Percentiles rank a stretch among this genome's conserved stretches.
Evolutionary conservation across 2,888 invertebrate species (phyloP).

Genomic region (Cacoxenus indagator): DNA sequence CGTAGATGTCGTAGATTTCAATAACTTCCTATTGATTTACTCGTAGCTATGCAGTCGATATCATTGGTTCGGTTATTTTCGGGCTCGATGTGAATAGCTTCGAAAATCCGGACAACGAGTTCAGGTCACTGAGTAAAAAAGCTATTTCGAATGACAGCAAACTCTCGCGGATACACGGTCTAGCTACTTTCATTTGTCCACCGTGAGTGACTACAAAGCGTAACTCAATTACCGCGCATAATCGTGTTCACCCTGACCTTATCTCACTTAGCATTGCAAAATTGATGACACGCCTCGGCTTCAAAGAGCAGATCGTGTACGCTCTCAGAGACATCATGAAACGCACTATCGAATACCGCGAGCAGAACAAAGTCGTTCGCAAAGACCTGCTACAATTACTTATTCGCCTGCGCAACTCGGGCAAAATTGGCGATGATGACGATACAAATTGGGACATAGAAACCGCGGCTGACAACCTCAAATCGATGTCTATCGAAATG

Average conservation of each 20-base stretch:
- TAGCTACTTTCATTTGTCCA: conserved; percentile 55
- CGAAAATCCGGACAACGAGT: conserved; percentile 65
- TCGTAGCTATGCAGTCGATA: conserved; percentile 68
- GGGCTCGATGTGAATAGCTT: conserved; percentile 69
- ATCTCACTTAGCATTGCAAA: conserved; percentile 47
- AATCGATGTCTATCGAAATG: conserved; percentile 65
- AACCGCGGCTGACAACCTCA: conserved; percentile 49
- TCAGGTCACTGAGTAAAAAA: conserved; percentile 52
- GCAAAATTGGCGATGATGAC: conserved; percentile 63
- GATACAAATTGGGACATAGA: conserved; percentile 59
- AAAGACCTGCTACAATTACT: conserved; percentile 72
- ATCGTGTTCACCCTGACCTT: background rate
- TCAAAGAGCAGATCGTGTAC: conserved; percentile 40
- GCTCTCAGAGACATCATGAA: conserved; percentile 68
- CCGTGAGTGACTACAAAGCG: conserved; percentile 46
- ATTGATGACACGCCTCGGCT: conserved; percentile 46
- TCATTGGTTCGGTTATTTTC: conserved; percentile 71
- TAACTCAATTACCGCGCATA: background rate
- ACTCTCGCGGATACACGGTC: conserved; percentile 39
- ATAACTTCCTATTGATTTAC: background rate
- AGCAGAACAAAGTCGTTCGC: conserved; percentile 66
- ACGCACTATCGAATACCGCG: conserved; percentile 69
- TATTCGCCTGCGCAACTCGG: conserved; percentile 70
- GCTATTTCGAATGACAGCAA: conserved; percentile 29
- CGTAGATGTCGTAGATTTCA: background rate